Evolutionary conservation across 2,797 vertebrate species (phyloP), one percentile per base, ranked within the genome.

Genomic region (Diceros bicornis): DNA sequence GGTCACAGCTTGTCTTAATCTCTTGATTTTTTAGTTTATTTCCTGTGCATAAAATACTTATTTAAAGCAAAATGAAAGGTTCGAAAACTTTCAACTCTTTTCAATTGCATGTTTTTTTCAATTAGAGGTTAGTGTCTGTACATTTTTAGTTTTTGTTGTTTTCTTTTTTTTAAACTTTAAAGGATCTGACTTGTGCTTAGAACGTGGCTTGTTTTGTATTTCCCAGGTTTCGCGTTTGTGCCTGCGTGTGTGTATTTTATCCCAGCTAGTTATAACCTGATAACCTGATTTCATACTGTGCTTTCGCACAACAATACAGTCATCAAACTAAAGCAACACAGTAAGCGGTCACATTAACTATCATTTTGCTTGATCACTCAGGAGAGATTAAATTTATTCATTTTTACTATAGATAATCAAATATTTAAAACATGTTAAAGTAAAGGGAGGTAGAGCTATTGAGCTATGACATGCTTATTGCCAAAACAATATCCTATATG

Each of bases 331-430:
- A 99, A 98, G 98, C 98, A 98, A 98, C 98, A 81, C 98, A 98
- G 98, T 98, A 97, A 99, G 98, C 93, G 98, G 98, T 91, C 98
- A 98, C 98, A 98, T 99, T 99, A 99, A 98, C 98, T 98, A 98
- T 99, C 98, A 98, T 98, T 99, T 98, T 98, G 98, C 98, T 98
- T 98, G 98, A 99, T 99, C 99, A 98, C 98, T 98, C 96, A 98
- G 98, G 99, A 99, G 98, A 98, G 98, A 99, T 99, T 99, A 99
- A 97, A 98, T 98, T 97, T 99, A 99, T 98, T 99, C 98, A 98
- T 99, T 99, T 99, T 99, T 98, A 95, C 98, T 98, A 98, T 96
- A 98, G 99, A 98, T 98, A 99, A 98, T 99, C 98, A 99, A 99
- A 99, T 99, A 99, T 99, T 99, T 99, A 98, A 98, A 98, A 98